Conservation (phyloP, 2,888 invertebrate species). For the Drosophila trichaetosa region DNA sequence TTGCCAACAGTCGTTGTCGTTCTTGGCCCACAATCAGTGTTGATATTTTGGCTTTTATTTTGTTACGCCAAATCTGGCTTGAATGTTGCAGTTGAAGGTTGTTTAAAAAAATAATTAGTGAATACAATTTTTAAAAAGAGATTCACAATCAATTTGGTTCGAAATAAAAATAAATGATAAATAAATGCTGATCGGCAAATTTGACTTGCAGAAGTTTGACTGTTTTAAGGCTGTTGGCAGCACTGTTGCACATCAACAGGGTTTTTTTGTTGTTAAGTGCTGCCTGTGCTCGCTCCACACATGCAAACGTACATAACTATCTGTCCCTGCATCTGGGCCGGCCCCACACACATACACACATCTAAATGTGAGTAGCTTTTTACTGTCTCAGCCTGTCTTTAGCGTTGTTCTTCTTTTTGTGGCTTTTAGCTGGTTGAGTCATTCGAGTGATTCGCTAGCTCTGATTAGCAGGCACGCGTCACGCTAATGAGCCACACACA, state of each 20-base stretch:
- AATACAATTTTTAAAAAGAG: background rate
- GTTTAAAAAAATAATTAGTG: background rate
- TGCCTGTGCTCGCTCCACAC: conserved; percentile 5
- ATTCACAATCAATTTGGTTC: background rate
- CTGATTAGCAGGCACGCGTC: conserved; percentile 74
- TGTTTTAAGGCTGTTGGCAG: background rate
- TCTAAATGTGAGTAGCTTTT: background rate
- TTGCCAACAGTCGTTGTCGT: conserved; percentile 8
- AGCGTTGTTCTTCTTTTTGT: conserved; percentile 29
- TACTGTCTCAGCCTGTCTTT: conserved; percentile 25
- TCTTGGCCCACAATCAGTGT: conserved; percentile 7
- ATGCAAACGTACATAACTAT: conserved; percentile 7
- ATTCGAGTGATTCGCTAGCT: conserved; percentile 60
- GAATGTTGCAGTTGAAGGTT: background rate
- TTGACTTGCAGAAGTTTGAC: background rate
- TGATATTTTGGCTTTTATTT: conserved; percentile 4
- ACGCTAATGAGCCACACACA: conserved; percentile 66
- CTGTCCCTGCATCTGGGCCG: conserved; percentile 34
- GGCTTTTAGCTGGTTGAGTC: conserved; percentile 58
- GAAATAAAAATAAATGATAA: background rate
- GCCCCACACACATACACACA: conserved; percentile 26
- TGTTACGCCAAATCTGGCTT: background rate
- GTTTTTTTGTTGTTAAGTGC: conserved; percentile 15
- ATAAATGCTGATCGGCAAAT: background rate
- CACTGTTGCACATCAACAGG: conserved; percentile 22